These are phyloP conservation scores for Zoanthus sociatus DNA, from an alignment of 92 coral and sea anemone species.

Conservation along the genomic window DNA sequence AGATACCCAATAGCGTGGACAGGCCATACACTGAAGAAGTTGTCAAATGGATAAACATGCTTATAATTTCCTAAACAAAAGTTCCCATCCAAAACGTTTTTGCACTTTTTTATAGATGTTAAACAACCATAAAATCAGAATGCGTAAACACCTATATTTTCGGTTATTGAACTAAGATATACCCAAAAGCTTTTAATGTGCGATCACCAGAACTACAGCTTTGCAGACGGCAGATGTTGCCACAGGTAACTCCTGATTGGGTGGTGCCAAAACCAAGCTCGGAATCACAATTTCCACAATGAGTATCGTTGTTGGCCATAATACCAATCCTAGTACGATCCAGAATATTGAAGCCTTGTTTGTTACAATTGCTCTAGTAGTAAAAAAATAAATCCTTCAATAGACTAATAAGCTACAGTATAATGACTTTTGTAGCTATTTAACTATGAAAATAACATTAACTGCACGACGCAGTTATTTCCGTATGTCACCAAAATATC, in stretches of 20 bases:
- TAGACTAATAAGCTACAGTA: background rate
- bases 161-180: slow-evolving; percentile 4
- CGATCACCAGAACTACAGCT: background rate
- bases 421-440: too few species aligned
- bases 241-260: background rate
- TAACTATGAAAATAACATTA: too few species aligned
- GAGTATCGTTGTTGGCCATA: background rate
- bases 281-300: background rate
- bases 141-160: too few species aligned
- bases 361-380: background rate
- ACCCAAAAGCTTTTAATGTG: slow-evolving; percentile 7
- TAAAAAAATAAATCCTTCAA: background rate
- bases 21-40: too few species aligned
- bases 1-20: too few species aligned
- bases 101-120: too few species aligned
- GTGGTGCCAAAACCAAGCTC: background rate
- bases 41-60: too few species aligned
- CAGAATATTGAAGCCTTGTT: background rate
- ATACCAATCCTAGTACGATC: background rate
- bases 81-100: too few species aligned
- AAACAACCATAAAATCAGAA: too few species aligned
- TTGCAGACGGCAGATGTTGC: background rate
- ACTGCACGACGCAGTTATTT: too few species aligned
- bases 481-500: too few species aligned
- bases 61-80: too few species aligned